Evolutionary conservation across 1,140 invertebrate genomes (phyloP).

Genomic region (Megathymus violae): DNA sequence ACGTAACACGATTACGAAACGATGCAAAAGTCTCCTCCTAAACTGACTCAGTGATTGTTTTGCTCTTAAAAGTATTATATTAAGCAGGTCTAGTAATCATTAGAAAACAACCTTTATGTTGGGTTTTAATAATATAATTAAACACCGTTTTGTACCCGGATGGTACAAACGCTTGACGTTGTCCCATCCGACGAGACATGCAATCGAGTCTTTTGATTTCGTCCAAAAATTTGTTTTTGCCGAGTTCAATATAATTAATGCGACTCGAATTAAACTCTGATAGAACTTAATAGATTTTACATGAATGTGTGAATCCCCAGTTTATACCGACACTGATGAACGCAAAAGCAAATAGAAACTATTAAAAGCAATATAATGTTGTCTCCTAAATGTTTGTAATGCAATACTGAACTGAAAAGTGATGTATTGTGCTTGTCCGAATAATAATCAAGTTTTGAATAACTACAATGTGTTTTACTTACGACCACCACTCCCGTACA

Average conservation of each 20-base stretch:
- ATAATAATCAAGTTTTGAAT: slow-evolving; percentile 78
- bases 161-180: slow-evolving; percentile 2
- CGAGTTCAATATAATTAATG: too few species aligned
- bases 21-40: too few species aligned
- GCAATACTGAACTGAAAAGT: slow-evolving; percentile 28
- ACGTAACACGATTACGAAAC: too few species aligned
- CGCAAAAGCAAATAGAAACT: slow-evolving; percentile 1
- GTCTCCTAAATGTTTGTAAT: slow-evolving; percentile 12
- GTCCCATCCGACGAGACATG: background rate
- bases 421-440: slow-evolving; percentile 70
- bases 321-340: too few species aligned
- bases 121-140: background rate
- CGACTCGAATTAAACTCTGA: too few species aligned
- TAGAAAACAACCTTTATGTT: background rate
- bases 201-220: background rate
- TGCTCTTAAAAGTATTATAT: background rate
- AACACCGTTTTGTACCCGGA: background rate
- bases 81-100: slow-evolving; percentile 2
- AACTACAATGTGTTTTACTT: slow-evolving; percentile 66
- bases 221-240: background rate
- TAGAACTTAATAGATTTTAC: too few species aligned
- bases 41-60: slow-evolving; percentile 20
- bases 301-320: too few species aligned
- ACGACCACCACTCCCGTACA: background rate
- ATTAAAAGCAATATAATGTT: slow-evolving; percentile 8